These are phyloP conservation scores for Myoxocephalus aenaeus DNA, from an alignment of 2,797 vertebrate genomes.

Conservation along the genomic window DNA sequence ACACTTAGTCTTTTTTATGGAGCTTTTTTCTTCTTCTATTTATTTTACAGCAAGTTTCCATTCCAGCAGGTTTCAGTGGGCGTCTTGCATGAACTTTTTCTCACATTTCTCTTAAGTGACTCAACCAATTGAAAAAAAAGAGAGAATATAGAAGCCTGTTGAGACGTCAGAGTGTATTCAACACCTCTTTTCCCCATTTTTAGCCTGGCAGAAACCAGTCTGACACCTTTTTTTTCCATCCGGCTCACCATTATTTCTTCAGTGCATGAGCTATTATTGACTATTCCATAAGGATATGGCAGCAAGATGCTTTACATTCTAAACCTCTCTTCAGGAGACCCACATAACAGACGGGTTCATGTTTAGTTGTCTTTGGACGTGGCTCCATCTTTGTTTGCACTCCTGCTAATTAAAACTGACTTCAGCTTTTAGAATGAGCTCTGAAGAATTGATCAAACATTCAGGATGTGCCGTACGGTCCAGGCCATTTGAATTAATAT, in stretches of 20 bases:
- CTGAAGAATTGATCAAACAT: conserved; percentile 49
- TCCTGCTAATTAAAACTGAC: conserved; percentile 34
- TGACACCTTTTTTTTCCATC: not conserved
- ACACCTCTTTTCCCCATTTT: not conserved
- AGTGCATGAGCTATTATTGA: not conserved
- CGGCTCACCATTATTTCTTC: not conserved
- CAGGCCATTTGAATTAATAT: conserved; percentile 29
- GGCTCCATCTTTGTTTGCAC: not conserved
- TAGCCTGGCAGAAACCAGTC: not conserved
- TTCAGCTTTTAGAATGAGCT: conserved; percentile 29
- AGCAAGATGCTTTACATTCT: conserved; percentile 12
- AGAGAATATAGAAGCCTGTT: not conserved
- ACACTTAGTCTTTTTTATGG: not conserved
- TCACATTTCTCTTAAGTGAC: conserved; percentile 8
- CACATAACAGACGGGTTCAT: not conserved
- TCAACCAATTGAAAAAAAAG: not conserved
- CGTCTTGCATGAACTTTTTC: not conserved
- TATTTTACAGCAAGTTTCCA: not conserved
- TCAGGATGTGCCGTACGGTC: conserved; percentile 1
- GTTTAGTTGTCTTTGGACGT: conserved; percentile 8
- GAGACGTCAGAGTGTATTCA: not conserved
- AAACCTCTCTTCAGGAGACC: conserved; percentile 2
- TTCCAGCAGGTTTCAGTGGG: not conserved
- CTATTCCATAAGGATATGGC: not conserved
- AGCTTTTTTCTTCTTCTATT: not conserved